Conservation (phyloP, 2,797 vertebrate genomes). For the Synaphobranchus kaupii region DNA sequence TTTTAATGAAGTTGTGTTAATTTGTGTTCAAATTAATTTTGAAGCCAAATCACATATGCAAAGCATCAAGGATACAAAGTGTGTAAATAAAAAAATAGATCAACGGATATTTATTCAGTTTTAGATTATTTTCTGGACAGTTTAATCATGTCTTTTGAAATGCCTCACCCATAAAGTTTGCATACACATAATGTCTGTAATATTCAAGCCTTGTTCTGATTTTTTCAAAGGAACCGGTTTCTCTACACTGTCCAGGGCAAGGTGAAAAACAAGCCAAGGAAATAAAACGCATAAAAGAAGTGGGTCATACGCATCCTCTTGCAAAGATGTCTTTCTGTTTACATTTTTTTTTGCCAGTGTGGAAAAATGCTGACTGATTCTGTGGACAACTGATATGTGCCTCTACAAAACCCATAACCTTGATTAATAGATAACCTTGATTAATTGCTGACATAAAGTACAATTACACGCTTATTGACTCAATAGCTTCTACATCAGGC, state of each 20-base stretch:
- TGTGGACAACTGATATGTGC: conserved; percentile 62
- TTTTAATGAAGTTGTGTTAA: not conserved
- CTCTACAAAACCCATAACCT: conserved; percentile 56
- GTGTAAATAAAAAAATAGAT: not conserved
- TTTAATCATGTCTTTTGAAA: not conserved
- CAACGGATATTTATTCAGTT: not conserved
- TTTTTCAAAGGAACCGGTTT: not conserved
- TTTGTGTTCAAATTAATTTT: not conserved
- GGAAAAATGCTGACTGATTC: conserved; percentile 30
- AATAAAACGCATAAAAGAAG: not conserved
- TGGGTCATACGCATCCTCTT: not conserved
- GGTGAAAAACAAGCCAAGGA: not conserved
- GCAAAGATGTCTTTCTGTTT: conserved; percentile 1
- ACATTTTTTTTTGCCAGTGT: not conserved
- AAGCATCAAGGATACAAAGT: not conserved
- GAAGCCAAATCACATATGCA: not conserved
- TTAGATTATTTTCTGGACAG: not conserved
- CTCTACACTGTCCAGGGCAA: not conserved
- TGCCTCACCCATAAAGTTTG: not conserved
- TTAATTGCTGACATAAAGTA: conserved; percentile 64
- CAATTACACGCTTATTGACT: conserved; percentile 70
- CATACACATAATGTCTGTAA: not conserved
- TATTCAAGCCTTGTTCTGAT: not conserved
- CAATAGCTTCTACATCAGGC: conserved; percentile 66
- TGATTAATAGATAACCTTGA: conserved; percentile 51